These are phyloP conservation scores for Hippopotamyrus pictus DNA, from an alignment of 2,797 vertebrate species.

Conservation along the genomic window DNA sequence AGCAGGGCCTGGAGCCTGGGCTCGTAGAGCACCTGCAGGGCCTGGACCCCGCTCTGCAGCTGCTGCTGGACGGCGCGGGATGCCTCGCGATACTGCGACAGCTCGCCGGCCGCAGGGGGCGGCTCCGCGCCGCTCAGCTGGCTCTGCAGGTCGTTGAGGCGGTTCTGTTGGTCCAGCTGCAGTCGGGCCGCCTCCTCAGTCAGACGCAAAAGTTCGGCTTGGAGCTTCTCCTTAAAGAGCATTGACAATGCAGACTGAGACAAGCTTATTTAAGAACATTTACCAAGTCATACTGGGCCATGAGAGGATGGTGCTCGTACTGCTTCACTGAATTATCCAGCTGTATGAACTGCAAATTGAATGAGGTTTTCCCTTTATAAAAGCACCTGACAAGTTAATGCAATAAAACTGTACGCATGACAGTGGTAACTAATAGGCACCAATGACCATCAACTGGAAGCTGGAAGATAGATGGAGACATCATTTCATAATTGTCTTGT, in stretches of 20 bases:
- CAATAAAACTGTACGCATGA: not conserved
- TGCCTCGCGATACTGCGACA: conserved; percentile 69
- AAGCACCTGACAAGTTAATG: not conserved
- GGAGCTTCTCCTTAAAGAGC: conserved; percentile 59
- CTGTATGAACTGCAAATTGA: not conserved
- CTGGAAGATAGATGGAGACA: not conserved
- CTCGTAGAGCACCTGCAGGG: conserved; percentile 79
- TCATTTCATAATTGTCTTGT: not conserved
- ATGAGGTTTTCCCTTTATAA: not conserved
- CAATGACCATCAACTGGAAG: not conserved
- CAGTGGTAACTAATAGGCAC: not conserved
- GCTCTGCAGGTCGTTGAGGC: conserved; percentile 57
- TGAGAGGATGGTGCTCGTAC: not conserved
- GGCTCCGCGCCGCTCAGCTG: conserved; percentile 48
- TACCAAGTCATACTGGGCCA: not conserved
- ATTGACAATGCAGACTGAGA: not conserved
- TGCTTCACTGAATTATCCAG: not conserved
- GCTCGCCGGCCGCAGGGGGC: conserved; percentile 62
- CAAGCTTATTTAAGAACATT: not conserved
- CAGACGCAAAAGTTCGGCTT: conserved; percentile 62
- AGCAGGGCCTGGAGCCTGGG: conserved; percentile 77
- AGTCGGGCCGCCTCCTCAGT: conserved; percentile 66
- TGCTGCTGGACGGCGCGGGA: conserved; percentile 79
- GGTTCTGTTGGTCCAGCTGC: conserved; percentile 61
- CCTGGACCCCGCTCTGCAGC: conserved; percentile 68